phyloP scores from a whole-genome alignment of 2,113 vertebrate genomes.

The Crotalus helleri region DNA sequence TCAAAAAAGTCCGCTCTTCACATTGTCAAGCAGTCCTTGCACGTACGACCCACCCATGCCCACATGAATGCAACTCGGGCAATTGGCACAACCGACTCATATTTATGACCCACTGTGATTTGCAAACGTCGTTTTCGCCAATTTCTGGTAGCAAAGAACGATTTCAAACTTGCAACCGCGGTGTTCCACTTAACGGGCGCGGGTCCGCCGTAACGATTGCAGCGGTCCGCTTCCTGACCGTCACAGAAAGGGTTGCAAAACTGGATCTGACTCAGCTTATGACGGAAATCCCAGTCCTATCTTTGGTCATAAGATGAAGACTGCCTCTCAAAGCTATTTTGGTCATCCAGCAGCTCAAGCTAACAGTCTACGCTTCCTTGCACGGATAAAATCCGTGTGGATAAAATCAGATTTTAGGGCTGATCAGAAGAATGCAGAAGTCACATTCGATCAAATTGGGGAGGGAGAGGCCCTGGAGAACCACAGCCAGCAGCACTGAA shows the following conservation, averaged over 20 bases:
- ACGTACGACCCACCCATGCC: background rate
- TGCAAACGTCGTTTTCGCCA: no score
- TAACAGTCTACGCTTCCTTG: background rate
- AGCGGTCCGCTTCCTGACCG: no score
- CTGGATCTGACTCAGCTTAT: background rate
- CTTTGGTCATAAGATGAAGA: background rate
- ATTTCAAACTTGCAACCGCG: background rate
- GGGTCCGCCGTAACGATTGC: no score
- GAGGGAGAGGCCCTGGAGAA: background rate
- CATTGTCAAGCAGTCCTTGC: background rate
- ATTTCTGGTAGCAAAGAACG: background rate
- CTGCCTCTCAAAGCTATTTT: background rate
- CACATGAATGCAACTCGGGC: no score
- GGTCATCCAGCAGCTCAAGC: background rate
- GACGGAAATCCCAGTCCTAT: fast-evolving
- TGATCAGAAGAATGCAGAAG: background rate
- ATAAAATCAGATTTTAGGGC: background rate
- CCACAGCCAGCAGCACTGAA: background rate
- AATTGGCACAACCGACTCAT: no score
- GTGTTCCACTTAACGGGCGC: no score
- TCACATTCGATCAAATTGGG: background rate
- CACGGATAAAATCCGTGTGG: background rate
- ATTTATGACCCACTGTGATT: no score
- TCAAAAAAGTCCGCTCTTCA: background rate
- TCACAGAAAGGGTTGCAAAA: background rate